Conservation (phyloP, 1,140 invertebrate genomes). For the Penaeus japonicus region DNA sequence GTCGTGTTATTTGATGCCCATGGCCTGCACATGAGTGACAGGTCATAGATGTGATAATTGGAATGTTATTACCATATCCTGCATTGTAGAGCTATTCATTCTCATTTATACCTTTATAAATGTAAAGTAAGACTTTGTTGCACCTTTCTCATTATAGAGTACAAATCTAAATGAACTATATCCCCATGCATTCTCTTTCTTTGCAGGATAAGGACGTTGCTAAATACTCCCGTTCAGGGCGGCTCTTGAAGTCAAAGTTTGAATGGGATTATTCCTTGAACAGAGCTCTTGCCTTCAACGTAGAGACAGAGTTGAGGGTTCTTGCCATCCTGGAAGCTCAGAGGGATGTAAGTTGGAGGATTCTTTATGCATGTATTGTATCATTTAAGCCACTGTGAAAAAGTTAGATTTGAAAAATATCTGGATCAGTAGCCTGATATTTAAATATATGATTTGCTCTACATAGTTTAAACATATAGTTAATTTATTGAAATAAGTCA, state of each 20-base stretch:
- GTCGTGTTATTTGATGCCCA: no score
- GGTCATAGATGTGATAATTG: no score
- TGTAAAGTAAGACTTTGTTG: no score
- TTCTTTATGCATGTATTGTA: no score
- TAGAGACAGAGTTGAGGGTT: slow-evolving; percentile 31
- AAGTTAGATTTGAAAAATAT: no score
- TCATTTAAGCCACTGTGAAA: no score
- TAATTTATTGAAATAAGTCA: background rate
- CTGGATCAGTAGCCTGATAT: background rate
- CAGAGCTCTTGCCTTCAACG: slow-evolving; percentile 29
- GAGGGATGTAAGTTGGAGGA: background rate
- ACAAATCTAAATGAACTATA: background rate
- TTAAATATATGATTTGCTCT: background rate
- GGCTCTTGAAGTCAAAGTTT: slow-evolving; percentile 14
- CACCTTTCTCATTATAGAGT: no score
- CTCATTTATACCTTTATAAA: no score
- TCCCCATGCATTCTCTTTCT: background rate
- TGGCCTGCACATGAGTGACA: no score
- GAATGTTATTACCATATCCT: no score
- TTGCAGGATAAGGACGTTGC: background rate
- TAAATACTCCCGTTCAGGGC: slow-evolving; percentile 30
- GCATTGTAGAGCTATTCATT: no score
- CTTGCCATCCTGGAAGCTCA: slow-evolving; percentile 36
- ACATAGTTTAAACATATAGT: background rate
- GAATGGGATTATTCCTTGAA: slow-evolving; percentile 26